Conservation (phyloP, 2,888 invertebrate genomes). For the Lycocerus yunnanus region DNA sequence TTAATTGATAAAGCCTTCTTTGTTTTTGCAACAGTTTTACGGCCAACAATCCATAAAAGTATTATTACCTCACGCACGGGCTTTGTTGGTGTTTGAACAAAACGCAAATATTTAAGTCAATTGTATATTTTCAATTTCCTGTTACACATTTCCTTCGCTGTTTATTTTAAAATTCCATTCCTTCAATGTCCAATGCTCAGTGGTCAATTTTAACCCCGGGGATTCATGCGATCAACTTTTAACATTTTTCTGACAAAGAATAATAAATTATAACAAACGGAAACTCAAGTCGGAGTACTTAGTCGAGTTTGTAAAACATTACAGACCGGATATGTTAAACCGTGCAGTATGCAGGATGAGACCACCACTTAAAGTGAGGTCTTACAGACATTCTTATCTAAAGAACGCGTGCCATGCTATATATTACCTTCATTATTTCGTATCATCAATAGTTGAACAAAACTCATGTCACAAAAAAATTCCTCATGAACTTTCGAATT, state of each 20-base stretch:
- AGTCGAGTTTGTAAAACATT: background rate
- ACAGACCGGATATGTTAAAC: slow-evolving; percentile 22
- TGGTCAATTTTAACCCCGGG: too few relatives aligned
- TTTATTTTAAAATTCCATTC: background rate
- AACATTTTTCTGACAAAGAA: background rate
- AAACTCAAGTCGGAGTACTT: slow-evolving; percentile 9
- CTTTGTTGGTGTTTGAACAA: background rate
- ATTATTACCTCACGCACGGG: background rate
- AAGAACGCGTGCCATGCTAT: slow-evolving; percentile 18
- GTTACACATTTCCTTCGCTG: background rate
- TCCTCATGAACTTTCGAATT: background rate
- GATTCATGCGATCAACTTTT: too few relatives aligned
- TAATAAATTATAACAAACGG: slow-evolving; percentile 5
- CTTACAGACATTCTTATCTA: slow-evolving; percentile 22
- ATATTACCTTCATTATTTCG: slow-evolving; percentile 2
- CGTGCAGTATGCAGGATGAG: slow-evolving; percentile 15
- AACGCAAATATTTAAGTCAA: background rate
- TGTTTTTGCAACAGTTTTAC: background rate
- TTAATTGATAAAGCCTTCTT: background rate
- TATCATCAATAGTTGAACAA: background rate
- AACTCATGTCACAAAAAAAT: background rate
- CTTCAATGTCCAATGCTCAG: too few relatives aligned
- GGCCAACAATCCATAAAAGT: background rate
- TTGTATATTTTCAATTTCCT: background rate
- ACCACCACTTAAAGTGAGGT: slow-evolving; percentile 23